Percentiles rank a stretch among this genome's conserved stretches.
These are phyloP conservation scores for Hypena proboscidalis DNA, from an alignment of 2,888 invertebrate genomes.

Conservation along the genomic window DNA sequence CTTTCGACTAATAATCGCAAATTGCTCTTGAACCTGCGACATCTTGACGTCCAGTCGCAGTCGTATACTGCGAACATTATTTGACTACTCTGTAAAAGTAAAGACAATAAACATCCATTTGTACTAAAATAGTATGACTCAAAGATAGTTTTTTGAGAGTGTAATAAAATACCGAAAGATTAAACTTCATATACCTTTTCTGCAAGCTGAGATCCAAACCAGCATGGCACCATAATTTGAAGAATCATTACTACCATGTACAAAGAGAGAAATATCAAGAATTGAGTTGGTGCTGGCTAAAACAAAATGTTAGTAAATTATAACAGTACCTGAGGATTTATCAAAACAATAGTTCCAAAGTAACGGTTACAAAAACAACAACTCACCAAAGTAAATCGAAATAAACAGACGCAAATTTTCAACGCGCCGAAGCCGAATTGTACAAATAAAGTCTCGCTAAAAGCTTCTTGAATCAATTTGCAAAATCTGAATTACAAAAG, in stretches of 20 bases:
- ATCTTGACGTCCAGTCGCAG: constrained; percentile 64
- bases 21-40: constrained; percentile 64
- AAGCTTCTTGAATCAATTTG: constrained; percentile 55
- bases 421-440: constrained; percentile 64
- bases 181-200: constrained; percentile 57
- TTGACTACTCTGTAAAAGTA: constrained; percentile 52
- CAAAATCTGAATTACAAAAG: constrained; percentile 64
- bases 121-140: too few species aligned
- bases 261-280: constrained; percentile 60
- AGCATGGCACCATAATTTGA: constrained; percentile 67
- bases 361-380: too few species aligned
- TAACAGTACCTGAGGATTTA: too few species aligned
- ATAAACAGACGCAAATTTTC: constrained; percentile 66
- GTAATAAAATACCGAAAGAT: too few species aligned
- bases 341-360: too few species aligned
- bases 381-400: constrained; percentile 68
- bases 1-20: constrained; percentile 66
- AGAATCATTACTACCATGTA: constrained; percentile 61
- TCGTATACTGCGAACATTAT: constrained; percentile 60
- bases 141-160: too few species aligned
- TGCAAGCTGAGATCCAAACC: constrained; percentile 65
- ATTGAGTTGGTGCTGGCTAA: constrained; percentile 61
- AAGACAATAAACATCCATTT: neutral
- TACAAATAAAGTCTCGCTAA: constrained; percentile 60
- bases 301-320: constrained; percentile 18